Percentiles rank a stretch among this genome's conserved stretches.
Evolutionary conservation across 2,888 invertebrate genomes (phyloP).

Genomic region (Barypeithes pellucidus): DNA sequence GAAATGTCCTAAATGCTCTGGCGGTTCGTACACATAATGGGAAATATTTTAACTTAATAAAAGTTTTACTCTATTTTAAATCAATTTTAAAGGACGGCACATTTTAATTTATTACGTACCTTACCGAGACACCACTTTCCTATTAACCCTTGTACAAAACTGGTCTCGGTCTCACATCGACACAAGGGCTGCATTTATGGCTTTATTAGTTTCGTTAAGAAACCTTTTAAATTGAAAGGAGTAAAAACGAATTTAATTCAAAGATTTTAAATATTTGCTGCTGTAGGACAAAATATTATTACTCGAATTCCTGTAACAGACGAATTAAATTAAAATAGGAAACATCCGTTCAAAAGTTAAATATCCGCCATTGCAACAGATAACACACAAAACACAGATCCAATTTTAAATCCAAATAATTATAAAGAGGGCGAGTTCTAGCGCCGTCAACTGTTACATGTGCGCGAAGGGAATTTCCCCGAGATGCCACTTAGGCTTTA

Average conservation of each 20-base stretch:
- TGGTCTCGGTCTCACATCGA: too few species aligned
- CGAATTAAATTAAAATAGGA: not conserved
- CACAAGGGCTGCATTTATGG: too few species aligned
- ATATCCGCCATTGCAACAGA: not conserved
- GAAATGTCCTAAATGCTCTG: slow-evolving; percentile 11
- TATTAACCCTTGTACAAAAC: too few species aligned
- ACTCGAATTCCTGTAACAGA: too few species aligned
- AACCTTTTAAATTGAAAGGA: too few species aligned
- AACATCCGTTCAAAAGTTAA: not conserved
- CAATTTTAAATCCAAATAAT: slow-evolving; percentile 7
- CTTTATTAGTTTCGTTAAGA: too few species aligned
- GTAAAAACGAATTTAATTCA: too few species aligned
- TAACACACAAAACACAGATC: not conserved
- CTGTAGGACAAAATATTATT: too few species aligned
- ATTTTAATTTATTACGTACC: too few species aligned
- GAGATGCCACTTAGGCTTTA: slow-evolving; percentile 42
- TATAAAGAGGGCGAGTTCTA: not conserved
- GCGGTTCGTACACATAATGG: slow-evolving; percentile 5
- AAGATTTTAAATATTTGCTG: too few species aligned
- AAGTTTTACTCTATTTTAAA: not conserved
- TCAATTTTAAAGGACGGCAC: too few species aligned
- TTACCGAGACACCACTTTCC: too few species aligned
- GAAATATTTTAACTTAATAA: slow-evolving; percentile 3
- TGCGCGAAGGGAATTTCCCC: slow-evolving; percentile 14
- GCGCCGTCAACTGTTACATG: slow-evolving; percentile 3